These are phyloP conservation scores for Hofmannophila pseudospretella DNA, from an alignment of 2,888 invertebrate genomes.

Conservation along the genomic window DNA sequence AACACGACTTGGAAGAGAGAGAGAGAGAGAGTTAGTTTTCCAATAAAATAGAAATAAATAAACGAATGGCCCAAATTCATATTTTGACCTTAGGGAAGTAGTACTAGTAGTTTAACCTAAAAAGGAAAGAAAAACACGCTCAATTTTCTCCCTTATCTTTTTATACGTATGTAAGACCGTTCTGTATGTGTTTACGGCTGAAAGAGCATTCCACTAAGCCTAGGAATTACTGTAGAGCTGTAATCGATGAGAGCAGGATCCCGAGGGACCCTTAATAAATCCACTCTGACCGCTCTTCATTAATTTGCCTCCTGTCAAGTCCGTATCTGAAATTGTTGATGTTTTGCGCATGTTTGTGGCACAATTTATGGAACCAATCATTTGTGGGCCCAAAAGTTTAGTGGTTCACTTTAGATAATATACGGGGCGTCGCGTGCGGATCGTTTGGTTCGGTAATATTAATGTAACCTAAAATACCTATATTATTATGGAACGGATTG, in stretches of 20 bases:
- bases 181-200: conserved; percentile 6
- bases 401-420: conserved; percentile 36
- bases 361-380: conserved; percentile 61
- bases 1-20: no score
- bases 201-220: conserved; percentile 5
- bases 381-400: conserved; percentile 46
- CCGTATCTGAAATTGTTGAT: conserved; percentile 69
- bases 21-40: no score
- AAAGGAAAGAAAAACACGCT: no score
- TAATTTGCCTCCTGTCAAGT: conserved; percentile 63
- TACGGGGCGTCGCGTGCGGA: conserved; percentile 28
- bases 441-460: conserved; percentile 4
- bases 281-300: conserved; percentile 59
- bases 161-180: no score
- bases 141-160: no score
- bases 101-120: no score
- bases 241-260: conserved; percentile 40
- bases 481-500: no score
- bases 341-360: conserved; percentile 63
- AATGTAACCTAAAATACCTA: no score
- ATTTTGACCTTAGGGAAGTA: no score
- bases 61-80: no score
- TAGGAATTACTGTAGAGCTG: conserved; percentile 23
- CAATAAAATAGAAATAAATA: no score
- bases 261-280: conserved; percentile 58